These are phyloP conservation scores for Pseudochirops corinnae DNA, from an alignment of 2,797 vertebrate species.

Conservation along the genomic window DNA sequence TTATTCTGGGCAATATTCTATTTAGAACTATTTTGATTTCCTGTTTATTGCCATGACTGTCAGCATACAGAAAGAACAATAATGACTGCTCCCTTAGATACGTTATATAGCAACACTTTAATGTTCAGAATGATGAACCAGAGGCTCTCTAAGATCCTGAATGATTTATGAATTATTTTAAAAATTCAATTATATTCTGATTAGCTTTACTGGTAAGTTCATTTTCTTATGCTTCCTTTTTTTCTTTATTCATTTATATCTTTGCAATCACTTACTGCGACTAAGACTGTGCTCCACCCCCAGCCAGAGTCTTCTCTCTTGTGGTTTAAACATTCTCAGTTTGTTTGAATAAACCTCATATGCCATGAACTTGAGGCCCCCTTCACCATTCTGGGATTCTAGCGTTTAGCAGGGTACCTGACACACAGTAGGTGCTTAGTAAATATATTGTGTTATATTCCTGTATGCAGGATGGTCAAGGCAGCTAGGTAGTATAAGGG, in stretches of 20 bases:
- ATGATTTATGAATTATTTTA: background rate
- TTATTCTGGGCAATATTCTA: background rate
- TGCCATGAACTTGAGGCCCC: background rate
- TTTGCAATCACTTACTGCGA: background rate
- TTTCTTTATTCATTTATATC: background rate
- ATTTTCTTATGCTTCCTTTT: background rate
- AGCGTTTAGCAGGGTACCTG: background rate
- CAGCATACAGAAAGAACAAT: background rate
- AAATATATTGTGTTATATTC: background rate
- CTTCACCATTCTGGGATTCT: background rate
- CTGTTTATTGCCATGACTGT: background rate
- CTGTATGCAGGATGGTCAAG: background rate
- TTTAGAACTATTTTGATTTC: background rate
- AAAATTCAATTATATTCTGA: background rate
- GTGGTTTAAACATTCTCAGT: background rate
- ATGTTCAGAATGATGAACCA: background rate
- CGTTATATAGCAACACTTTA: background rate
- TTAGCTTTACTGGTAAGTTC: background rate
- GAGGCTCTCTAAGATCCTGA: background rate
- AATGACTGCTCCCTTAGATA: background rate
- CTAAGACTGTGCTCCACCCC: background rate
- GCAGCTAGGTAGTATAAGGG: background rate
- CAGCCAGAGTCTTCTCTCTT: background rate
- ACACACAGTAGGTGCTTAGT: background rate
- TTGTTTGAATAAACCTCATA: background rate